Evolutionary conservation across 2,113 vertebrate genomes (phyloP).

Genomic region (Sinosuthora webbiana): DNA sequence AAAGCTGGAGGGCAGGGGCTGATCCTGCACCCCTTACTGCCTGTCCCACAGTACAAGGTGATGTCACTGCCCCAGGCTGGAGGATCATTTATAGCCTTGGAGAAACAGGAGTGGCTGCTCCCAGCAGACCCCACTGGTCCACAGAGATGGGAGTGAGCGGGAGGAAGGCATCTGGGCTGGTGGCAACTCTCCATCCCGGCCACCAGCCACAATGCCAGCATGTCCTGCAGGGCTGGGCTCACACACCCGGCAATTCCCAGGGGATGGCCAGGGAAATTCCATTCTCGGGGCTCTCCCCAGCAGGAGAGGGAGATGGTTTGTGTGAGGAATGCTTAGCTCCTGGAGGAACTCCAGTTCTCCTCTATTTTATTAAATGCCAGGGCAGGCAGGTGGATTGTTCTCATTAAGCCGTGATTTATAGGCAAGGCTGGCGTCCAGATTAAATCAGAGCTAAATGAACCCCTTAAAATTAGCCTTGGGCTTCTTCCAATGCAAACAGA

Average conservation of each 20-base stretch:
- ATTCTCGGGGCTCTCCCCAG: background rate
- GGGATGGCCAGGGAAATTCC: background rate
- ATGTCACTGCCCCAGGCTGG: background rate
- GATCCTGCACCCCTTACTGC: background rate
- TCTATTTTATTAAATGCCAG: conserved; percentile 63
- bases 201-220: background rate
- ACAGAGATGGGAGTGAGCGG: accelerated
- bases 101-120: background rate
- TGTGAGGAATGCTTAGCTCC: background rate
- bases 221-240: background rate
- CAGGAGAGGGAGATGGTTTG: background rate
- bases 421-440: conserved; percentile 63
- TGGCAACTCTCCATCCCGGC: background rate
- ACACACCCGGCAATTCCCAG: background rate
- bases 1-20: background rate
- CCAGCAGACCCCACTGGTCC: background rate
- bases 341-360: conserved; percentile 63
- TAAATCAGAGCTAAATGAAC: conserved; percentile 72
- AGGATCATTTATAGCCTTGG: background rate
- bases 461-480: conserved; percentile 72
- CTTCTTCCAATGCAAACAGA: conserved; percentile 65
- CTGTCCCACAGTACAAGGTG: background rate
- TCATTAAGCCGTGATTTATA: conserved; percentile 72
- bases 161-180: background rate
- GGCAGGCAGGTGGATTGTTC: conserved; percentile 72